phyloP scores from a whole-genome alignment of 2,113 vertebrate species.

The Zeus faber region DNA sequence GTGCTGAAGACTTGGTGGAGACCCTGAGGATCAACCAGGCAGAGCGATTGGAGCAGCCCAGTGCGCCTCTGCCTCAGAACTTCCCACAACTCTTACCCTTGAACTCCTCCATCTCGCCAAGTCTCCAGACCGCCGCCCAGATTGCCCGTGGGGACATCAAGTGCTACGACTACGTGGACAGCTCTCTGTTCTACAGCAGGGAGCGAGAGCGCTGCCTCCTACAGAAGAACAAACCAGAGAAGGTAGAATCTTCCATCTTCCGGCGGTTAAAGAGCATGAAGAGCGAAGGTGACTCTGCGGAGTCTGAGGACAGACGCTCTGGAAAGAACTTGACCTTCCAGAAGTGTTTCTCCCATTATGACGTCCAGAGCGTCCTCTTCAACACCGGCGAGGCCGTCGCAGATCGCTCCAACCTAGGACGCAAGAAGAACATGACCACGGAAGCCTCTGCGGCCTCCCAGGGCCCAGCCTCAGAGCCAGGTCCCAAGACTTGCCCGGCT shows the following conservation, averaged over 20 bases:
- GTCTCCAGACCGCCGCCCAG: conserved; percentile 81
- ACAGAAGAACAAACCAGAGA: conserved; percentile 77
- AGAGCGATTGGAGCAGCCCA: conserved; percentile 74
- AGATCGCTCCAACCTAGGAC: conserved; percentile 75
- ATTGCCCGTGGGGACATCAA: conserved; percentile 83
- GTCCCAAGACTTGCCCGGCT: conserved; percentile 45
- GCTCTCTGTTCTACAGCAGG: conserved; percentile 72
- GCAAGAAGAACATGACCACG: conserved; percentile 82
- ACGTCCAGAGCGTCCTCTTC: conserved; percentile 86
- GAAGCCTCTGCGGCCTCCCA: conserved; percentile 85
- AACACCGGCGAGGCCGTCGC: conserved; percentile 83
- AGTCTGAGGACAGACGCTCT: conserved; percentile 71
- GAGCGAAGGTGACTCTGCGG: conserved; percentile 77
- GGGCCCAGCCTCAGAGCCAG: conserved; percentile 62
- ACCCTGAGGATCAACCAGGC: conserved; percentile 75
- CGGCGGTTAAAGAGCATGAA: conserved; percentile 78
- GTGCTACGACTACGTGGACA: conserved; percentile 80
- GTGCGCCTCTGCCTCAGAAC: conserved; percentile 64
- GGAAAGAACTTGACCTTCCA: conserved; percentile 73
- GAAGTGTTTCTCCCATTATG: conserved; percentile 85
- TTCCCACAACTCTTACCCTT: conserved; percentile 77
- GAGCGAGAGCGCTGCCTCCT: conserved; percentile 79
- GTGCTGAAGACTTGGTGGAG: conserved; percentile 76
- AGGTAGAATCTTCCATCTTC: conserved; percentile 80
- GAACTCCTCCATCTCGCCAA: conserved; percentile 75